These are phyloP conservation scores for Barnardius zonarius DNA, from an alignment of 2,113 vertebrate species.

Conservation along the genomic window DNA sequence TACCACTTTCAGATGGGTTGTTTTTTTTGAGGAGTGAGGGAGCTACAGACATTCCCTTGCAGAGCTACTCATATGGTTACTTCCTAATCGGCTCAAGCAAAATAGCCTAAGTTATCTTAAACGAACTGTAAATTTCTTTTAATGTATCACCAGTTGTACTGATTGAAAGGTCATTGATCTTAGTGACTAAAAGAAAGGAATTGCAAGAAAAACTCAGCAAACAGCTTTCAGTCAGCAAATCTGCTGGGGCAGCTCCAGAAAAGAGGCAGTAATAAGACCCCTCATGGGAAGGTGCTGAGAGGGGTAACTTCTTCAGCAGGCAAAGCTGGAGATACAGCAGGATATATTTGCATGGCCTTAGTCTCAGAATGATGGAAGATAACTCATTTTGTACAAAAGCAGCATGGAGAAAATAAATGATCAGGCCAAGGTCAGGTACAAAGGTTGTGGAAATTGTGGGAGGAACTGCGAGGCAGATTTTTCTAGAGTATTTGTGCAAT, in stretches of 20 bases:
- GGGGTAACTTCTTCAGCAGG: not conserved
- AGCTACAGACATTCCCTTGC: not conserved
- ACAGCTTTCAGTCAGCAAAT: not conserved
- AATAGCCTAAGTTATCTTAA: not conserved
- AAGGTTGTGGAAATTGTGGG: not conserved
- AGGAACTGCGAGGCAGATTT: not conserved
- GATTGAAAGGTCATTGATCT: not conserved
- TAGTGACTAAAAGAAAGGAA: not conserved
- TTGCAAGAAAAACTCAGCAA: not conserved
- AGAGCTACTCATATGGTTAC: not conserved
- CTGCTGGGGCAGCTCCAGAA: not conserved
- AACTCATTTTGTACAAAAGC: not conserved
- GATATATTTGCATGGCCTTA: not conserved
- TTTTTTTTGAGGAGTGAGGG: rapidly evolving
- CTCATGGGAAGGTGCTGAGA: not conserved
- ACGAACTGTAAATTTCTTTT: not conserved
- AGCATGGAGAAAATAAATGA: not conserved
- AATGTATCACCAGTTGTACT: not conserved
- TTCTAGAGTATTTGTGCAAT: not conserved
- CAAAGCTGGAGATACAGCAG: not conserved
- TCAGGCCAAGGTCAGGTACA: not conserved
- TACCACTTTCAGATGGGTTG: not conserved
- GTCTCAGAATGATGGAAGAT: not conserved
- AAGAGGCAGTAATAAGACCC: not conserved
- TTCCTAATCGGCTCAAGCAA: not conserved